Evolutionary conservation across 2,888 invertebrate species (phyloP).

Genomic region (Sthenelais limicola): DNA sequence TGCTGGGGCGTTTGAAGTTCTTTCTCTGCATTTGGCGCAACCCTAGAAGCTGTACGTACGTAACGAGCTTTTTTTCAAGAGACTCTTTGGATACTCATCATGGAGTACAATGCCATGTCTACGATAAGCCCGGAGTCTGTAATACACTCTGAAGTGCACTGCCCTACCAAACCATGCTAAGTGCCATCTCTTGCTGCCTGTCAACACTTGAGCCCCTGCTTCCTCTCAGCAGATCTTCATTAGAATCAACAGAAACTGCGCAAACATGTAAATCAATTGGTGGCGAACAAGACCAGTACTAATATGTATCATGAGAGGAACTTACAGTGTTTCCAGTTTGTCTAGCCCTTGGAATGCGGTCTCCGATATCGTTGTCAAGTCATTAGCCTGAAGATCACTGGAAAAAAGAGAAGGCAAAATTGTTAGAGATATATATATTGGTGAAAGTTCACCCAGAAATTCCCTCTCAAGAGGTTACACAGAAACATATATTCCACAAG

Average conservation of each 20-base stretch:
- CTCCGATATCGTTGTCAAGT: constrained; percentile 10
- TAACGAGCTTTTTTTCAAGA: too few species aligned
- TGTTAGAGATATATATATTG: too few species aligned
- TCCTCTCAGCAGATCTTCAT: neutral
- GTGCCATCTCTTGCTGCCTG: constrained; percentile 25
- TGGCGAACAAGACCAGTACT: constrained; percentile 14
- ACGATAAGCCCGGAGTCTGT: too few species aligned
- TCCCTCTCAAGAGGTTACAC: too few species aligned
- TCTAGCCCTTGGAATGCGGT: constrained; percentile 38
- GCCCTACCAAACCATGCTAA: constrained; percentile 11
- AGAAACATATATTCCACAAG: too few species aligned
- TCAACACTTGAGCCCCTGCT: constrained; percentile 2
- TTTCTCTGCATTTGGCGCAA: too few species aligned
- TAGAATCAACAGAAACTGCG: constrained; percentile 7
- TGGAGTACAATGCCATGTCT: too few species aligned
- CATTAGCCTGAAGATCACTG: constrained; percentile 40
- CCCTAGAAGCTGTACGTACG: too few species aligned
- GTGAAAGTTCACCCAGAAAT: too few species aligned
- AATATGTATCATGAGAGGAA: neutral
- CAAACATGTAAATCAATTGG: too few species aligned
- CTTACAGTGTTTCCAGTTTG: constrained; percentile 42
- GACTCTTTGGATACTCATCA: too few species aligned
- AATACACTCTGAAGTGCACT: constrained; percentile 20
- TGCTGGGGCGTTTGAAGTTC: too few species aligned
- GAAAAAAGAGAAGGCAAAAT: constrained; percentile 40